Evolutionary conservation across 1,140 invertebrate species (phyloP), one percentile per base, ranked within the genome.

Genomic region (Temnothorax longispinosus): DNA sequence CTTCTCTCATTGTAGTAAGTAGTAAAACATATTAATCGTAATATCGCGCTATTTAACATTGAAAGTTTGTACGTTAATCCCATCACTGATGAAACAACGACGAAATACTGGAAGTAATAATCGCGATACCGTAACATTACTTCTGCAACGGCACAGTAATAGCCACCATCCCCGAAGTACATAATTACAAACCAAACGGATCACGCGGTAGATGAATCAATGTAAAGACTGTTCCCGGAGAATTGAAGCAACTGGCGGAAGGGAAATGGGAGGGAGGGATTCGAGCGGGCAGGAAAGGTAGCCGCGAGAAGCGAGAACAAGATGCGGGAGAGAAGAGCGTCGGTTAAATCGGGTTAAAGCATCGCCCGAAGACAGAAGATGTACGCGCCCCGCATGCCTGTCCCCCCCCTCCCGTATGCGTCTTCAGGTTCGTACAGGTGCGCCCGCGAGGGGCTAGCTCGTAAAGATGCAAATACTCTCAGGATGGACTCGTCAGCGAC

Each of bases 391-490:
- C 71, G 88, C 76, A 86, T 64, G 65, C 35, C 54, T 60, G 11
- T 77, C 54, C 27, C 35, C 65, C 71, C 58, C 56, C 8, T 7
- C 27, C 35, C 32, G 77, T 54, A 32, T 58, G 58, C 56, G 32
- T 35, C 27, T 15, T 62, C 58, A 52, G 67, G 64, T 69, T n/a
- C 69, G 75, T 90, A 93, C 93, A 94, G 93, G 94, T 94, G 93
- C 91, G 88, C 69, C 75, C 56, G 88, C 78, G 77, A 84, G 72
- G 47, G 71, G 67, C 35, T 78, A 76, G 88, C 94, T 94, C 94
- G 94, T 94, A 94, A 94, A 94, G 89, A 94, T 94, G 93, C 94
- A 94, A 94, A 94, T 94, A 90, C 85, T 86, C 86, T 75, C 80
- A 88, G 80, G 92, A 93, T 93, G 92, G 92, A 94, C 93, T 93